phyloP scores from a whole-genome alignment of 23 tunicate species.

The Halocynthia aurantium region DNA sequence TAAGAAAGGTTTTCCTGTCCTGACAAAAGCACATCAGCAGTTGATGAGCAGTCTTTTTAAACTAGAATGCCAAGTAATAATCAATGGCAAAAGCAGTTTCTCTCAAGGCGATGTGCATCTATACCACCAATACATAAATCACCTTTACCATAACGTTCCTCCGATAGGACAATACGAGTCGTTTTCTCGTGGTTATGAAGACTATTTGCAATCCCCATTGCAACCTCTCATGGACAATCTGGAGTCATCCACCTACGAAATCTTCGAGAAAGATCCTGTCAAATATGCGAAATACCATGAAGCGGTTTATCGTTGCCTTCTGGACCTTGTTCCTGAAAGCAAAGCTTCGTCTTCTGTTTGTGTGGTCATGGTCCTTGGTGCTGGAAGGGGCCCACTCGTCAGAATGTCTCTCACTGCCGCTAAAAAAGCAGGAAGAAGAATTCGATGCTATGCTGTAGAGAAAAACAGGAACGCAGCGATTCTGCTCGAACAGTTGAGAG shows the following conservation, averaged over 20 bases:
- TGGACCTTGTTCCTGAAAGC: constrained; percentile 12
- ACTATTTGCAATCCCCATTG: constrained; percentile 85
- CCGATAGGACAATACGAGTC: constrained; percentile 55
- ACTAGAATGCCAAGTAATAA: constrained; percentile 60
- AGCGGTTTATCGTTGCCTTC: constrained; percentile 54
- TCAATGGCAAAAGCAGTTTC: constrained; percentile 30
- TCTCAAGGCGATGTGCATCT: constrained; percentile 25
- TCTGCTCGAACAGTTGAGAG: constrained; percentile 43
- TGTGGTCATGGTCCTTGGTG: constrained; percentile 89
- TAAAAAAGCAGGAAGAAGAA: constrained; percentile 28
- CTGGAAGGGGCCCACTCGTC: constrained; percentile 96
- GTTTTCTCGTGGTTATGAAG: constrained; percentile 79
- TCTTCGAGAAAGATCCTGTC: constrained; percentile 97
- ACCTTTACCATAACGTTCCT: constrained; percentile 44
- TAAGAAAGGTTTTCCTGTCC: constrained; percentile 89
- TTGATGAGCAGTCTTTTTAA: constrained; percentile 49
- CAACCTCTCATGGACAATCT: constrained; percentile 98
- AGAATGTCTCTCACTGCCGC: constrained; percentile 76
- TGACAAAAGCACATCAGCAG: constrained; percentile 75
- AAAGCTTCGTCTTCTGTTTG: not conserved
- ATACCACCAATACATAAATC: constrained; percentile 60
- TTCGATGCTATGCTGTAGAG: constrained; percentile 92
- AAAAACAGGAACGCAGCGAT: constrained; percentile 85
- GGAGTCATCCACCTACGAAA: constrained; percentile 96
- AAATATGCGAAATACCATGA: constrained; percentile 69